Evolutionary conservation across 2,888 invertebrate genomes (phyloP), one percentile per base, ranked within the genome.

Genomic region (Chromoteleia sp.): DNA sequence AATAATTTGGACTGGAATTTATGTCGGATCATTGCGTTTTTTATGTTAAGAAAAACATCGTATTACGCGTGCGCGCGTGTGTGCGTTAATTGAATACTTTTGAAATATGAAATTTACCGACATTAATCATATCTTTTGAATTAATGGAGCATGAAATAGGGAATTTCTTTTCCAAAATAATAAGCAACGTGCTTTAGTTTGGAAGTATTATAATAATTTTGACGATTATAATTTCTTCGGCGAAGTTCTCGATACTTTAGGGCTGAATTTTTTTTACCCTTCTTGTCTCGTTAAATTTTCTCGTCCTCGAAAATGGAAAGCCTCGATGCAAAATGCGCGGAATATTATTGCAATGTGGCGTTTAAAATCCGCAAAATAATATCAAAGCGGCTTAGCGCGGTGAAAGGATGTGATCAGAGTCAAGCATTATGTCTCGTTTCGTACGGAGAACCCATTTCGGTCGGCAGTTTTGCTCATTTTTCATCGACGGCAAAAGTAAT

Each of bases 401-500:
- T 29, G 21, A 58, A 61, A 65, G 74, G 58, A 58, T 48, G 43
- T 48, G 75, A 75, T 67, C 67, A 43, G 58, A 58, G 48, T 75
- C 50, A 65, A 67, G 67, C 58, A 52, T 79, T 59, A 67, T 73
- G 59, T 78, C 48, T 54, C 50, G 59, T 61, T 56, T 39, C 41
- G 56, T 63, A 54, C 43, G 8, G 39, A 1, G 63, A 61, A 63
- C 10, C 63, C 68, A 56, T 80, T 80, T 68, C 52, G 33, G 54
- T 8, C 43, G 6, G 33, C 43, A 74, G 68, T 74, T 79, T 73
- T 74, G 68, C 74, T 68, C 80, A 74, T 80, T 80, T 74, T 75
- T 80, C 80, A 80, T 80, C 68, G 65, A 43, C 45, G 17, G 65
- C 63, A 78, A 59, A 70, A 74, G 70, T 78, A 80, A 83, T 83